phyloP scores from a whole-genome alignment of 2,113 vertebrate genomes.

The Cyanocitta stelleri region DNA sequence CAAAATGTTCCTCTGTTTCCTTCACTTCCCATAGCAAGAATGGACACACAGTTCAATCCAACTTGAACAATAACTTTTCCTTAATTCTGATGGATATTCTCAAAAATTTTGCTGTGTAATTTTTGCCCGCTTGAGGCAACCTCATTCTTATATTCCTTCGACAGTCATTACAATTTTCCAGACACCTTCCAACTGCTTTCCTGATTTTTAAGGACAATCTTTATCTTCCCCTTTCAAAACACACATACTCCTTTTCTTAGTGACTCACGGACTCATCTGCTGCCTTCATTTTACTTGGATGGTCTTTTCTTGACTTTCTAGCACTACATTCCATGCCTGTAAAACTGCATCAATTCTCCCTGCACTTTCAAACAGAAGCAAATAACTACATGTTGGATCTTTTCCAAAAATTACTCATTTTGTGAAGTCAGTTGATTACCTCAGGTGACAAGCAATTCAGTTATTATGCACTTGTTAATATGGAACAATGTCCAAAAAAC shows the following conservation, averaged over 20 bases:
- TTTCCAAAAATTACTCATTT: background rate
- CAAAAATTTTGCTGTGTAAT: background rate
- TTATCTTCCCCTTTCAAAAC: background rate
- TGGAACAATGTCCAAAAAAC: background rate
- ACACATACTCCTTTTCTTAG: background rate
- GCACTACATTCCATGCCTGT: background rate
- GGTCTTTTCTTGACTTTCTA: background rate
- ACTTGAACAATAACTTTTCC: background rate
- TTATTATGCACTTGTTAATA: background rate
- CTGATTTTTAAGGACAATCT: background rate
- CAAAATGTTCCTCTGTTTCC: background rate
- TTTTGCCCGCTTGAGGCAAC: background rate
- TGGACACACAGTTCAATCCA: background rate
- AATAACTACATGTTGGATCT: background rate
- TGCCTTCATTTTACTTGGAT: background rate
- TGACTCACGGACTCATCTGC: background rate
- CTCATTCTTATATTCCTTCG: background rate
- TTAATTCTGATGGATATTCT: background rate
- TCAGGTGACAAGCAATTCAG: background rate
- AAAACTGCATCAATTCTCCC: background rate
- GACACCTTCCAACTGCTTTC: background rate
- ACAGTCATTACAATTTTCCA: background rate
- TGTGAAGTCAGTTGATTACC: background rate
- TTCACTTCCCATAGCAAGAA: background rate
- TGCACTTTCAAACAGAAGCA: background rate